These are phyloP conservation scores for Oryzias melastigma DNA, from an alignment of 2,113 vertebrate genomes.

Conservation along the genomic window DNA sequence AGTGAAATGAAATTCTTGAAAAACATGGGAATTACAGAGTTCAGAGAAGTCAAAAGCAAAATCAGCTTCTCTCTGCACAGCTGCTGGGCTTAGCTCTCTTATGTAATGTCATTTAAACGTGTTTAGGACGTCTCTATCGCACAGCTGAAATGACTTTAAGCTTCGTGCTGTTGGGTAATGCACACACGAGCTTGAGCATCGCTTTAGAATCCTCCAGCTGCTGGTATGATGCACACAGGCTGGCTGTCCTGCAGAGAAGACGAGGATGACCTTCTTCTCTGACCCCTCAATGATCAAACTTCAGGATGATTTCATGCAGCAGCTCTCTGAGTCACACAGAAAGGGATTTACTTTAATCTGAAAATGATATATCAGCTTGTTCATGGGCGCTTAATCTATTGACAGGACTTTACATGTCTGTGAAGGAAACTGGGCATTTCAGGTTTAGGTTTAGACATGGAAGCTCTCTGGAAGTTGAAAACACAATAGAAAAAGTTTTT, in stretches of 20 bases:
- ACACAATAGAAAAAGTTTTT: too few species aligned
- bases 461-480: too few species aligned
- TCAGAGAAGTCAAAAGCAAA: constrained; percentile 26
- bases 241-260: background rate
- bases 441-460: too few species aligned
- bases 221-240: background rate
- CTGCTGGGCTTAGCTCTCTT: constrained; percentile 55
- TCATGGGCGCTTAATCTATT: too few species aligned
- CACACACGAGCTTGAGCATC: constrained; percentile 1
- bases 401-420: too few species aligned
- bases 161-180: constrained; percentile 11
- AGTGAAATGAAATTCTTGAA: constrained; percentile 55
- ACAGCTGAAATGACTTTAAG: constrained; percentile 52
- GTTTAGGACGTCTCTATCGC: constrained; percentile 63
- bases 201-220: constrained; percentile 1
- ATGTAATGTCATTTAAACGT: constrained; percentile 67
- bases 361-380: too few species aligned
- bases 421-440: too few species aligned
- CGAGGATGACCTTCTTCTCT: background rate
- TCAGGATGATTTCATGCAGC: too few species aligned
- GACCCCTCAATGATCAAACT: background rate
- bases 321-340: too few species aligned
- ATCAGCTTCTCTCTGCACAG: constrained; percentile 49
- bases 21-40: constrained; percentile 39
- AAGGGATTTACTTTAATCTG: too few species aligned